phyloP scores from a whole-genome alignment of 1,140 invertebrate species.

The Tenebrio molitor region DNA sequence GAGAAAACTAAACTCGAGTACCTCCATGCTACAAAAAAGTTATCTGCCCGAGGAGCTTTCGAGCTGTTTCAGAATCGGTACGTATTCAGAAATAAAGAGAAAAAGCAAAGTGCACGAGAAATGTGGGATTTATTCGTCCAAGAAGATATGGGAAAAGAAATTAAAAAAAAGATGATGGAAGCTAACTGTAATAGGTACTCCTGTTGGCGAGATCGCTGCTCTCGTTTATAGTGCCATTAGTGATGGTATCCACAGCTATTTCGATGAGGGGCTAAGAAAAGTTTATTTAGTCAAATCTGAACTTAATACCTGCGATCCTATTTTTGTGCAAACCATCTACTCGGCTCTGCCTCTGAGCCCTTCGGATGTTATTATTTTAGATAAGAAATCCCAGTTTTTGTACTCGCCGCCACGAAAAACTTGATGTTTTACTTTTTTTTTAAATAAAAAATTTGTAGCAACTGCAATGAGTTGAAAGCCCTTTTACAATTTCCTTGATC shows the following conservation, averaged over 20 bases:
- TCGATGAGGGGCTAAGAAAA: not conserved
- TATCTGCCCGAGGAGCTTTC: too few species aligned
- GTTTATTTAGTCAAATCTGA: slow-evolving; percentile 5
- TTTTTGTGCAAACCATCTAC: not conserved
- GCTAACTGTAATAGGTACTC: slow-evolving; percentile 3
- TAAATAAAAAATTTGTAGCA: slow-evolving; percentile 11
- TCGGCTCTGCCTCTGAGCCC: not conserved
- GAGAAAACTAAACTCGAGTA: too few species aligned
- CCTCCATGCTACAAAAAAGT: too few species aligned
- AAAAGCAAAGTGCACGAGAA: too few species aligned
- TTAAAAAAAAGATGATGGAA: not conserved
- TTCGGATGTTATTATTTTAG: not conserved
- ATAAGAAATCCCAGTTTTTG: not conserved
- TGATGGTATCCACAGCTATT: not conserved
- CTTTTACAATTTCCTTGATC: not conserved
- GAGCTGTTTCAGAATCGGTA: too few species aligned
- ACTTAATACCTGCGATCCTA: not conserved
- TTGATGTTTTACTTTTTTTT: slow-evolving; percentile 7
- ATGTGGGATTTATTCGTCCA: not conserved
- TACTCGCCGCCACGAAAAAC: not conserved
- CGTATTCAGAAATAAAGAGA: too few species aligned
- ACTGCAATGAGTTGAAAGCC: slow-evolving; percentile 21
- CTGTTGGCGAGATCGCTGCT: slow-evolving; percentile 1
- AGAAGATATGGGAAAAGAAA: not conserved
- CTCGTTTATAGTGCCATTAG: slow-evolving; percentile 1